Conservation (phyloP, 2,888 invertebrate species). For the Cotesia congregata region DNA sequence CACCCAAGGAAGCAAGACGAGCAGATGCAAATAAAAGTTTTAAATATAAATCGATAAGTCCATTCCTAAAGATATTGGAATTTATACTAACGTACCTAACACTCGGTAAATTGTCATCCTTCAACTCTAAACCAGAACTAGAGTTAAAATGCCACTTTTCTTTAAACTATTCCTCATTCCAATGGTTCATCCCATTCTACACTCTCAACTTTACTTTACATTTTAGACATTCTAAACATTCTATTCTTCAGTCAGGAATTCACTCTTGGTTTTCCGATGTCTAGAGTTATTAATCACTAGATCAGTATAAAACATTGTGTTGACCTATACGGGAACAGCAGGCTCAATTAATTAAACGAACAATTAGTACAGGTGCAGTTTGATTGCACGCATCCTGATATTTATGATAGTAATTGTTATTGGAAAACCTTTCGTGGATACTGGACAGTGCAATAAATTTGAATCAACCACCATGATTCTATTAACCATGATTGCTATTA, state of each 20-base stretch:
- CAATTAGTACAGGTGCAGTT: too few species aligned
- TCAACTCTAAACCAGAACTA: not conserved
- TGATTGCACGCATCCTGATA: too few species aligned
- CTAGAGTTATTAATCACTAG: not conserved
- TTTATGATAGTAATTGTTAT: too few species aligned
- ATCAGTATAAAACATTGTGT: too few species aligned
- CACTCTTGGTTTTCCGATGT: not conserved
- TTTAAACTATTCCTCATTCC: not conserved
- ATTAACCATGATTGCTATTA: too few species aligned
- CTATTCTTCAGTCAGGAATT: not conserved
- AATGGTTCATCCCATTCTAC: not conserved
- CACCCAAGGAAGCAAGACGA: not conserved
- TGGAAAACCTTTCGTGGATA: too few species aligned
- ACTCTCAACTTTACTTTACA: not conserved
- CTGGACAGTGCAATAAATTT: too few species aligned
- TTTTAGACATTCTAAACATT: not conserved
- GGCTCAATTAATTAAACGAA: too few species aligned
- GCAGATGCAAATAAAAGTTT: slow-evolving; percentile 14
- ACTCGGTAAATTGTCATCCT: not conserved
- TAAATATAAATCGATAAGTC: slow-evolving; percentile 28
- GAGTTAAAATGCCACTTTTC: not conserved
- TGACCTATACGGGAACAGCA: too few species aligned
- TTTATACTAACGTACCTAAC: slow-evolving; percentile 2
- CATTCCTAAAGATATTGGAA: slow-evolving; percentile 13
- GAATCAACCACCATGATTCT: too few species aligned